Conservation (phyloP, 2,797 vertebrate genomes). For the Hydrolagus colliei region DNA sequence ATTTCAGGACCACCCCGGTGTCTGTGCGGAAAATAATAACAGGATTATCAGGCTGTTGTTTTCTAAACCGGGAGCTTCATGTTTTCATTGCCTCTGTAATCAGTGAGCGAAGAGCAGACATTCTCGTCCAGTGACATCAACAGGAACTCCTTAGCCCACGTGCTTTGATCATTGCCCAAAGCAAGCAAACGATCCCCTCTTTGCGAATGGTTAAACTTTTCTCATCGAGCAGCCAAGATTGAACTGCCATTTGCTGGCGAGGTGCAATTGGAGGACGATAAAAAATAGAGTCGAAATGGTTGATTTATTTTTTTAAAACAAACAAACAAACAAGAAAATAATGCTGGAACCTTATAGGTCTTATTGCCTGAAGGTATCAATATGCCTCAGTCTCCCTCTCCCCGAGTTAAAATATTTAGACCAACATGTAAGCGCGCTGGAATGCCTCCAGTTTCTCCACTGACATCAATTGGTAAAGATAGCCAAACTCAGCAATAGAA, state of each 20-base stretch:
- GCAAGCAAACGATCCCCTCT: background rate
- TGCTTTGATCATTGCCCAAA: constrained; percentile 21
- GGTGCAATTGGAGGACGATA: background rate
- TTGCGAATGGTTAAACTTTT: background rate
- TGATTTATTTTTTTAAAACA: background rate
- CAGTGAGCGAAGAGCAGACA: background rate
- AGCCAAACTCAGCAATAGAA: too few species aligned
- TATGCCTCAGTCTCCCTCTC: background rate
- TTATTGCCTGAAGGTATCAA: background rate
- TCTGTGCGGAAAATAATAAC: background rate
- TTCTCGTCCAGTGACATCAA: background rate
- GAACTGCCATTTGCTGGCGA: background rate
- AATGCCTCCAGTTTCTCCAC: background rate
- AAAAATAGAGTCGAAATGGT: background rate
- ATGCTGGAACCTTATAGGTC: background rate
- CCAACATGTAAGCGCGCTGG: too few species aligned
- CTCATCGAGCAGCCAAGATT: background rate
- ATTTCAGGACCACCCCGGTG: constrained; percentile 25
- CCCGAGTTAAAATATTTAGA: background rate
- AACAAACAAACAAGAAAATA: too few species aligned
- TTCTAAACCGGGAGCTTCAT: background rate
- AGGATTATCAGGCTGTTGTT: background rate
- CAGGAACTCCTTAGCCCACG: background rate
- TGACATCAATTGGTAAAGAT: background rate
- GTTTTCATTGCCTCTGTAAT: background rate